Conservation (phyloP, 2,888 invertebrate species). For the Ochropleura leucogaster region DNA sequence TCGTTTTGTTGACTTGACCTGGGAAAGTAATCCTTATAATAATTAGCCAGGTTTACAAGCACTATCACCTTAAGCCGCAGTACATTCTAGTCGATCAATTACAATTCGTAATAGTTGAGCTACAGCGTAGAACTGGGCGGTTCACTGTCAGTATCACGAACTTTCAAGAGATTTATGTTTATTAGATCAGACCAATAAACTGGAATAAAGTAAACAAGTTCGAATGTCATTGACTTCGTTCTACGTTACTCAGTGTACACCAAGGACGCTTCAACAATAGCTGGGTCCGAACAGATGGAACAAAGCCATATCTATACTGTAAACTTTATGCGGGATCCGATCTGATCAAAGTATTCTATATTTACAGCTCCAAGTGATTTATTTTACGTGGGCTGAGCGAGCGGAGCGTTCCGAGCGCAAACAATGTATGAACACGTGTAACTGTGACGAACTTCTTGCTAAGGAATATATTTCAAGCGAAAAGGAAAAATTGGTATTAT, state of each 20-base stretch:
- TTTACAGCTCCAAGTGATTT: constrained; percentile 26
- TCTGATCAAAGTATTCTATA: constrained; percentile 35
- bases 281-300: constrained; percentile 16
- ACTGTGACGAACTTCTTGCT: constrained; percentile 9
- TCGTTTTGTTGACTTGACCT: neutral
- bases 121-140: neutral
- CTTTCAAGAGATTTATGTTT: constrained; percentile 17
- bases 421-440: constrained; percentile 19
- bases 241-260: neutral
- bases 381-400: neutral
- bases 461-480: constrained; percentile 14
- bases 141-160: constrained; percentile 7
- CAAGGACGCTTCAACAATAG: constrained; percentile 2
- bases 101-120: neutral
- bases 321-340: constrained; percentile 16
- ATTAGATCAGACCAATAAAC: constrained; percentile 25
- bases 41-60: neutral
- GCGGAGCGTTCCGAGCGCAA: neutral
- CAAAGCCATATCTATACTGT: constrained; percentile 13
- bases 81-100: neutral
- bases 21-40: neutral
- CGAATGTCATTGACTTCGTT: neutral
- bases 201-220: constrained; percentile 10
- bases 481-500: constrained; percentile 23
- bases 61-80: neutral